Evolutionary conservation across 2,797 vertebrate genomes (phyloP).

Genomic region (Falco novaeseelandiae): DNA sequence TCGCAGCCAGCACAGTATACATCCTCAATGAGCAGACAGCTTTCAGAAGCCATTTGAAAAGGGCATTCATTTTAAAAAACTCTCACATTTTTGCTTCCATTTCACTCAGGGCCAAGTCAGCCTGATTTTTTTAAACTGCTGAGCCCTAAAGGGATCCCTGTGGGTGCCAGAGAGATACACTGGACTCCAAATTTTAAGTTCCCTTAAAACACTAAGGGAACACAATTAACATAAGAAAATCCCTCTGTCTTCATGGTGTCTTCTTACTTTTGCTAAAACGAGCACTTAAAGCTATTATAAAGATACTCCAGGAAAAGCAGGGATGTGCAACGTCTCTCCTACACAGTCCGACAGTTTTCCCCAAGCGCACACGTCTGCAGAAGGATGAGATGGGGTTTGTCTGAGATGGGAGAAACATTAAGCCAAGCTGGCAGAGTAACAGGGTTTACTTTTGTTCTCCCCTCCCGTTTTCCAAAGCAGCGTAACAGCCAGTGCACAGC

Average conservation of each 20-base stretch:
- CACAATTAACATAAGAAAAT: background rate
- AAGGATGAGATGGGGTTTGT: background rate
- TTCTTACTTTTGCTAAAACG: background rate
- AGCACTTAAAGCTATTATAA: background rate
- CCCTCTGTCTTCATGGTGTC: background rate
- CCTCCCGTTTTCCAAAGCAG: background rate
- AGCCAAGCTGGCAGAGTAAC: background rate
- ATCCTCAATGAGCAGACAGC: background rate
- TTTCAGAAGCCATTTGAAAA: background rate
- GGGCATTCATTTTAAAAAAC: background rate
- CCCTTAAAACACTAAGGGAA: background rate
- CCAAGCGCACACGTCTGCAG: background rate
- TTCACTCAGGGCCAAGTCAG: background rate
- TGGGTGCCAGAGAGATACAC: background rate
- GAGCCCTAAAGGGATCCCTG: background rate
- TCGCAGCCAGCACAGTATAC: background rate
- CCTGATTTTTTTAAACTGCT: background rate
- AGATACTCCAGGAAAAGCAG: background rate
- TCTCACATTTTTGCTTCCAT: background rate
- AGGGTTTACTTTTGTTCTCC: background rate
- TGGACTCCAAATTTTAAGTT: background rate
- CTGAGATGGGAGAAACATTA: background rate
- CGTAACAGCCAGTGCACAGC: fast-evolving
- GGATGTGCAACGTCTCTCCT: background rate
- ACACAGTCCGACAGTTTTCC: background rate